Evolutionary conservation across 2,113 vertebrate genomes (phyloP).

Genomic region (Polypterus bichir): DNA sequence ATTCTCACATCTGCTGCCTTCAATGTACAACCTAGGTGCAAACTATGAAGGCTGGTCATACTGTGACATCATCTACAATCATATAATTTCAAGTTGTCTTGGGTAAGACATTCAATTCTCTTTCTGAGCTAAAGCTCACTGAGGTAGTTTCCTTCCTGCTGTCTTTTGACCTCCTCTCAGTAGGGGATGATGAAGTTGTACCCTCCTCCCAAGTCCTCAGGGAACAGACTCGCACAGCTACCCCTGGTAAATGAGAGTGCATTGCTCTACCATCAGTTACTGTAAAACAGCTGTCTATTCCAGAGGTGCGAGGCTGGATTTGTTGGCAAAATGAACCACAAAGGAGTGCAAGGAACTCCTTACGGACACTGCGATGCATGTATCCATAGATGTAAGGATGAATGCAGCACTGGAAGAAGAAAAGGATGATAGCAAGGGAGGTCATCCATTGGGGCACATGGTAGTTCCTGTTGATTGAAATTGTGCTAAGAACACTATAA

Average conservation of each 20-base stretch:
- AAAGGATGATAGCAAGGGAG: slow-evolving; percentile 64
- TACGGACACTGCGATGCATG: slow-evolving; percentile 71
- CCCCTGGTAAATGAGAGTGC: slow-evolving; percentile 45
- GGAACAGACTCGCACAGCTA: slow-evolving; percentile 40
- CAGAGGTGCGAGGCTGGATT: slow-evolving; percentile 40
- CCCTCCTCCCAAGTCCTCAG: slow-evolving; percentile 55
- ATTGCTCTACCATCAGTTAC: slow-evolving; percentile 46
- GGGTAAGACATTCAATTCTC: slow-evolving; percentile 41
- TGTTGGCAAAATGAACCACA: slow-evolving; percentile 54
- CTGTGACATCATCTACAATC: too few relatives aligned
- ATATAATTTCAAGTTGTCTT: background rate
- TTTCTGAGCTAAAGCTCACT: slow-evolving; percentile 53
- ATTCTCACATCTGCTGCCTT: too few relatives aligned
- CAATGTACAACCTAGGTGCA: too few relatives aligned
- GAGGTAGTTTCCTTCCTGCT: slow-evolving; percentile 54
- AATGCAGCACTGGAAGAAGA: slow-evolving; percentile 74
- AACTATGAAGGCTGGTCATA: too few relatives aligned
- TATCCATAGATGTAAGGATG: slow-evolving; percentile 79
- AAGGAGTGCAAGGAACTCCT: slow-evolving; percentile 56
- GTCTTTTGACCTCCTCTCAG: slow-evolving; percentile 48
- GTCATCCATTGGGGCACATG: slow-evolving; percentile 60
- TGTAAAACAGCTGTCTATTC: slow-evolving; percentile 53
- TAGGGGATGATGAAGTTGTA: slow-evolving; percentile 49
- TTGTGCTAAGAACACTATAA: slow-evolving; percentile 60
- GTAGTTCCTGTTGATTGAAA: slow-evolving; percentile 46